Conservation (phyloP, 2,888 invertebrate genomes). For the Oscheius myriophilus region DNA sequence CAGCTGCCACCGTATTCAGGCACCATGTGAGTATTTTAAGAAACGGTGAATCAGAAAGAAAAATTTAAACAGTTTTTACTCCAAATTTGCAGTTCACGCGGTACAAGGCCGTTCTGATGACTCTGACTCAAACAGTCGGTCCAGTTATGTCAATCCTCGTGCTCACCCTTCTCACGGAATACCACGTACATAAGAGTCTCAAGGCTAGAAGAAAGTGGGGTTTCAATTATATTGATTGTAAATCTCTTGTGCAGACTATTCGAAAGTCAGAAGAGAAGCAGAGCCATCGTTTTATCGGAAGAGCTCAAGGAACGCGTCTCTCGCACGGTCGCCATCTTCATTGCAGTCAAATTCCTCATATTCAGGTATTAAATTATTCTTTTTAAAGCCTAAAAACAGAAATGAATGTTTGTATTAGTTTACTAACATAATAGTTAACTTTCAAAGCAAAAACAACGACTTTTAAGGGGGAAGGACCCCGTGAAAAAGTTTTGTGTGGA, state of each 20-base stretch:
- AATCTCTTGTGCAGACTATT: slow-evolving; percentile 51
- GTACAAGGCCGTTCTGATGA: slow-evolving; percentile 60
- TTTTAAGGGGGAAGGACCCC: no score
- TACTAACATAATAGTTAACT: no score
- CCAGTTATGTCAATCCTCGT: slow-evolving; percentile 63
- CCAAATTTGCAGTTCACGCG: slow-evolving; percentile 55
- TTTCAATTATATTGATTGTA: not conserved
- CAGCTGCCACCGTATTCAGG: slow-evolving; percentile 60
- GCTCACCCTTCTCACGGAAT: slow-evolving; percentile 65
- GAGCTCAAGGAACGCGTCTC: slow-evolving; percentile 65
- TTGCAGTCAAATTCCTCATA: slow-evolving; percentile 67
- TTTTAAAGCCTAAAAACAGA: no score
- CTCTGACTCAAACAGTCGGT: slow-evolving; percentile 65
- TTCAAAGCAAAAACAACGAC: no score
- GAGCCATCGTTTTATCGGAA: slow-evolving; percentile 61
- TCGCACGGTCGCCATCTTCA: slow-evolving; percentile 67
- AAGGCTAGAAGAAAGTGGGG: slow-evolving; percentile 63
- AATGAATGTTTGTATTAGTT: no score
- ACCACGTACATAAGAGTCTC: slow-evolving; percentile 60
- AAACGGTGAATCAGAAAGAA: no score
- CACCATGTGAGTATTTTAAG: slow-evolving; percentile 40
- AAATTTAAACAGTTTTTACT: not conserved
- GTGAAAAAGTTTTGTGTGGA: no score
- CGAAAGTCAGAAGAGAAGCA: slow-evolving; percentile 63
- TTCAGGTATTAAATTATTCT: slow-evolving; percentile 49